Conservation (phyloP, 2,888 invertebrate species). For the Rhingia campestris region DNA sequence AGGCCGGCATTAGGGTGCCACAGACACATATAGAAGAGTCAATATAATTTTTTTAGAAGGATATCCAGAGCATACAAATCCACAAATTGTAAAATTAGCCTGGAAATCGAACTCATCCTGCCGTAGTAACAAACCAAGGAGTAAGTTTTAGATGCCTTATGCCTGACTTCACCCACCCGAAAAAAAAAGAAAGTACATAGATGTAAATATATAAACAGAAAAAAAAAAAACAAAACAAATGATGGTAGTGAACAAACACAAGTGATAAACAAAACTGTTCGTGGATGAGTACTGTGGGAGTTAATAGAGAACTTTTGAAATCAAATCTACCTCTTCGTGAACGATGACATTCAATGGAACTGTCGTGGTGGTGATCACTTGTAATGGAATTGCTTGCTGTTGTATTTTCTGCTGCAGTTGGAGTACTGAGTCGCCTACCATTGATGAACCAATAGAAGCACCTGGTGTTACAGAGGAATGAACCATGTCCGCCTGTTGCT, state of each 20-base stretch:
- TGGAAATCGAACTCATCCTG: too few species aligned
- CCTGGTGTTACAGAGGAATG: conserved; percentile 3
- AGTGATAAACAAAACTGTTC: conserved; percentile 33
- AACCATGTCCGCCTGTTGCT: conserved; percentile 31
- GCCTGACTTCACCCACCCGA: background rate
- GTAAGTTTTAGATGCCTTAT: background rate
- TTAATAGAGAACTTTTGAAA: conserved; percentile 23
- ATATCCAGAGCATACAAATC: too few species aligned
- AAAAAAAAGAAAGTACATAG: background rate
- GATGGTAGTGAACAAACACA: conserved; percentile 33
- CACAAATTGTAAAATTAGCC: too few species aligned
- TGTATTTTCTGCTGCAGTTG: conserved; percentile 29
- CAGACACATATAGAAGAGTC: too few species aligned
- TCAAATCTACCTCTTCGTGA: conserved; percentile 66
- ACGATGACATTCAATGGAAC: conserved; percentile 43
- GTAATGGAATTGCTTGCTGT: conserved; percentile 18
- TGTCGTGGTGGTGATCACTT: conserved; percentile 21
- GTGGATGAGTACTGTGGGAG: conserved; percentile 24
- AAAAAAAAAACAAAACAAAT: background rate
- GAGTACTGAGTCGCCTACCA: conserved; percentile 46
- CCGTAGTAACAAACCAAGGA: too few species aligned
- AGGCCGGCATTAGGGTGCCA: too few species aligned
- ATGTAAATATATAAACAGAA: too few species aligned
- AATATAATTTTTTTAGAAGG: too few species aligned
- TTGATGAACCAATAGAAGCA: conserved; percentile 69